Percentiles rank a stretch among this genome's conserved stretches.
phyloP scores from a whole-genome alignment of 2,113 vertebrate genomes.

The Psilopogon haemacephalus region DNA sequence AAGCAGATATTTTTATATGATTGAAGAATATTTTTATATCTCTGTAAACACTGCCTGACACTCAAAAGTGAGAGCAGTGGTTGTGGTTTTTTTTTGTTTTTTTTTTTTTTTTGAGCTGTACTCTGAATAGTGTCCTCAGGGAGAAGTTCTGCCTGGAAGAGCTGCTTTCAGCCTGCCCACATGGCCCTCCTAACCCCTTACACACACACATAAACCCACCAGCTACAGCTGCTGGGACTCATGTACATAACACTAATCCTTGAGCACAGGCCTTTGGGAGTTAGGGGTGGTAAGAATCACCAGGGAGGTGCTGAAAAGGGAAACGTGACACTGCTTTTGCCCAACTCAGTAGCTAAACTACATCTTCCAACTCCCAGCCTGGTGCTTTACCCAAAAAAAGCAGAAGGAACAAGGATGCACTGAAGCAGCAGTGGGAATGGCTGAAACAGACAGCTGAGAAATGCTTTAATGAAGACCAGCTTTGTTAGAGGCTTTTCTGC shows the following conservation, averaged over 20 bases:
- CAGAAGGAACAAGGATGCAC: background rate
- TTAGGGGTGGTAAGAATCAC: background rate
- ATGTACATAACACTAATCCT: background rate
- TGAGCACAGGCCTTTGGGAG: background rate
- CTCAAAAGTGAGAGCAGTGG: background rate
- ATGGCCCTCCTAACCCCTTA: background rate
- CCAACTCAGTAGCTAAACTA: slow-evolving; percentile 8
- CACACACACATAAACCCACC: background rate
- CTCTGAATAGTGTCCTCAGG: background rate
- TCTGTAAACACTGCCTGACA: background rate
- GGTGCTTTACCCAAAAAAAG: background rate
- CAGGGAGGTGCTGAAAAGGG: background rate
- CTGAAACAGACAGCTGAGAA: slow-evolving; percentile 21
- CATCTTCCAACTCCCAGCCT: background rate
- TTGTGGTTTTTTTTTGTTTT: background rate
- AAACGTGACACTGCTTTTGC: background rate
- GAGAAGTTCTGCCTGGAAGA: background rate
- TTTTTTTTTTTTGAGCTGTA: background rate
- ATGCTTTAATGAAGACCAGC: slow-evolving; percentile 34
- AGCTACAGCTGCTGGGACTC: background rate
- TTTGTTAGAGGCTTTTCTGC: slow-evolving; percentile 21
- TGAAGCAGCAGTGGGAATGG: background rate
- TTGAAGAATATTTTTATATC: slow-evolving; percentile 38
- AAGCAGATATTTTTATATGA: slow-evolving; percentile 24
- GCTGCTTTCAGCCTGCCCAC: background rate